Conservation (phyloP, 2,888 invertebrate genomes). For the Aphidoletes aphidimyza region DNA sequence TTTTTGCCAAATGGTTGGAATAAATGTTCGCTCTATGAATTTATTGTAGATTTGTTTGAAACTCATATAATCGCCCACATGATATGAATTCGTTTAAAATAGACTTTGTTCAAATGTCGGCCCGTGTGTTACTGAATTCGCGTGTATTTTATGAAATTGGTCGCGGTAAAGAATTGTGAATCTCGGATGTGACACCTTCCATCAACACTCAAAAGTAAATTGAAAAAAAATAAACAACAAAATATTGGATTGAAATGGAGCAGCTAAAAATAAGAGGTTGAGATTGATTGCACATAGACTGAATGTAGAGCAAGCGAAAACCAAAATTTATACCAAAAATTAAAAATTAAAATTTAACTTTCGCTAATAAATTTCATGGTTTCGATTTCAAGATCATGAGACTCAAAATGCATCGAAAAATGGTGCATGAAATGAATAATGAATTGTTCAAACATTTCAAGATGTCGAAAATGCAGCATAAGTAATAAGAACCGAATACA, state of each 20-base stretch:
- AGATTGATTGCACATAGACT: neutral
- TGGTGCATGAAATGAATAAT: neutral
- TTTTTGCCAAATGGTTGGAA: neutral
- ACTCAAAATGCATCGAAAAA: neutral
- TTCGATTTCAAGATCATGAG: slow-evolving; percentile 17
- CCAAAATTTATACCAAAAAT: slow-evolving; percentile 3
- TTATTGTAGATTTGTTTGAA: no score
- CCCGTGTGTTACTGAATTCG: neutral
- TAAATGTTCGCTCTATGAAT: neutral
- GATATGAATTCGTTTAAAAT: neutral
- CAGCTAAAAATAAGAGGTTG: neutral
- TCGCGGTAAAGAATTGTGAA: neutral
- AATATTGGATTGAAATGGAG: slow-evolving; percentile 10
- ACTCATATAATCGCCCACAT: slow-evolving; percentile 32
- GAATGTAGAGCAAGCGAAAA: neutral
- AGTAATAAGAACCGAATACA: neutral
- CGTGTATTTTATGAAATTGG: neutral
- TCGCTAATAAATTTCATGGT: slow-evolving; percentile 40
- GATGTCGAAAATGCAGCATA: neutral
- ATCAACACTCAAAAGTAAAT: neutral
- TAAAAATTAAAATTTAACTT: neutral
- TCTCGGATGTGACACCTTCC: neutral
- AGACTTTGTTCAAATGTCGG: neutral
- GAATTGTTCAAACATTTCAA: no score
- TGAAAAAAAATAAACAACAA: neutral